Evolutionary conservation across 2,113 vertebrate genomes (phyloP).

Genomic region (Nothoprocta perdicaria): DNA sequence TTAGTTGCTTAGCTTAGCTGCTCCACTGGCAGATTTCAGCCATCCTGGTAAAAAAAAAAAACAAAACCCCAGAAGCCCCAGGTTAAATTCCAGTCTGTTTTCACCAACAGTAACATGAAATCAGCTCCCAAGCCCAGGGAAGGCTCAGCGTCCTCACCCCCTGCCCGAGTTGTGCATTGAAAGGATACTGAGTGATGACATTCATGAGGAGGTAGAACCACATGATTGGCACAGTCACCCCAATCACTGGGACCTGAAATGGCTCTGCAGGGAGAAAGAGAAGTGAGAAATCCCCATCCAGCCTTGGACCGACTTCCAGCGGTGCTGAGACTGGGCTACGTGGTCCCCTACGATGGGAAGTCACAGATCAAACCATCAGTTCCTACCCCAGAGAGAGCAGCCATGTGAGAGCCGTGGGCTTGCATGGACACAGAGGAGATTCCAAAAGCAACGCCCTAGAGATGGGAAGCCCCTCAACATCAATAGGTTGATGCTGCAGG

Average conservation of each 20-base stretch:
- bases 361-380: background rate
- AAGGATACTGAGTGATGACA: conserved; percentile 98
- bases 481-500: background rate
- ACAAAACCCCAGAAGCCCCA: background rate
- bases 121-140: background rate
- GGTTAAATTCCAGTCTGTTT: background rate
- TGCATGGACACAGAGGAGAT: background rate
- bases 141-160: fast-evolving
- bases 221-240: conserved; percentile 86
- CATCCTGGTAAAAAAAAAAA: background rate
- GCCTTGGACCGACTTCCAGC: background rate
- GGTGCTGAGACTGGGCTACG: background rate
- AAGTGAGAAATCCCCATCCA: background rate
- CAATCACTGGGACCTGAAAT: conserved; percentile 81
- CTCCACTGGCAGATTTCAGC: background rate
- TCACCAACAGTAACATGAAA: background rate
- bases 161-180: fast-evolving
- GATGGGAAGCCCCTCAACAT: background rate
- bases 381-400: too few relatives aligned
- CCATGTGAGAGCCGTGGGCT: background rate
- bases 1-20: too few relatives aligned
- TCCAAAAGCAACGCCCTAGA: background rate
- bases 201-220: conserved; percentile 96
- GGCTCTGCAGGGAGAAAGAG: conserved; percentile 77
- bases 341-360: background rate